Base-by-base conservation (phyloP, 2,113 vertebrate genomes). In the Cephalophus harveyi region DNA sequence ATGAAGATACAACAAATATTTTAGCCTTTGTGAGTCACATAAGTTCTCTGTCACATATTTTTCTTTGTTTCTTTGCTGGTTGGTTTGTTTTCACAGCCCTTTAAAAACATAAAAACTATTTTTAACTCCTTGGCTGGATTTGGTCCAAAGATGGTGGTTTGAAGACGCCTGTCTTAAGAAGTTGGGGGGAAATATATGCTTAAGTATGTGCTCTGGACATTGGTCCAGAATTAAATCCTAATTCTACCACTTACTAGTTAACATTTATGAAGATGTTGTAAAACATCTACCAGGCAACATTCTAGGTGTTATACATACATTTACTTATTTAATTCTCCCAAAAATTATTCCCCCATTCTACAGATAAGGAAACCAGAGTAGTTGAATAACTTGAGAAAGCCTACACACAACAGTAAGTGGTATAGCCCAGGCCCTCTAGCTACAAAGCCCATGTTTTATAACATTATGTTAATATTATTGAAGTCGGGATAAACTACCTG, bases 61-160 rank as follows among this genome's bases (percentile, higher is more conserved):
- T 94, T 92, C 23, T 94, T 96, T 67, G 67, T 60, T 93, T 92
- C 46, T 94, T 90, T 30, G 33, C 86, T 88, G 23, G 13, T 43
- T 82, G 5, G 33, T 54, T 92, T 28, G 25, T n/a, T 97, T 95
- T 91, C 40, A 91, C 7, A 87, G 30, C 15, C 6, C 8, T 95
- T 81, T 92, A 59, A 93, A 93, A 89, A 91, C 17, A 74, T 48
- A 82, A 88, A 85, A 91, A n/a, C n/a, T 96, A 19, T 79, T 82
- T 46, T 93, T 48, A 88, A 84, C 13, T 90, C 3, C 13, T 67
- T 91, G 28, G 9, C 3, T 93, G 23, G 14, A 92, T 93, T 82
- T 97, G 27, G 62, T 36, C 36, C 62, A 94, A 93, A 93, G 28
- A 81, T 30, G 14, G 43, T 43, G 36, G 6, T 52, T 89, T 89